These are phyloP conservation scores for Nyctereutes procyonoides DNA, from an alignment of 2,113 vertebrate species.

Conservation along the genomic window DNA sequence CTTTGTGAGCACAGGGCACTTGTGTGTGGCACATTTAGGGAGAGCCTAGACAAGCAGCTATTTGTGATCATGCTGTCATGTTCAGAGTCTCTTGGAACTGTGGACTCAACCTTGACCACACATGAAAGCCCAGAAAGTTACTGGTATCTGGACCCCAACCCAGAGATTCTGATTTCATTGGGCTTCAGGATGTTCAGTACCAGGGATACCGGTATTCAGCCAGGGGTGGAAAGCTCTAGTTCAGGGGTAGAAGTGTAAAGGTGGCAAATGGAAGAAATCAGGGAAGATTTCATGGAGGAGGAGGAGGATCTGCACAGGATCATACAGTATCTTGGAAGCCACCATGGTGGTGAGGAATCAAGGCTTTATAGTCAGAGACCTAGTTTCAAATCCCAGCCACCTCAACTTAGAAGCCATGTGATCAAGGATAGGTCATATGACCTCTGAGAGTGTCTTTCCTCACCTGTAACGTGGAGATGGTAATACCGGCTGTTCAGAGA, in stretches of 20 bases:
- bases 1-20: background rate
- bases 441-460: background rate
- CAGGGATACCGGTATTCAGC: background rate
- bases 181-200: background rate
- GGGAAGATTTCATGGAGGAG: background rate
- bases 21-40: background rate
- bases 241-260: background rate
- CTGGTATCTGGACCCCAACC: background rate
- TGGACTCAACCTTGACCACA: background rate
- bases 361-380: background rate
- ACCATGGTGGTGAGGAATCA: background rate
- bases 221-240: background rate
- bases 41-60: background rate
- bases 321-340: background rate
- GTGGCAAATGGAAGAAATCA: background rate
- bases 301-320: background rate
- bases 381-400: background rate
- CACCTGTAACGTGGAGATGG: rapidly evolving
- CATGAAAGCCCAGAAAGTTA: background rate
- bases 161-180: background rate
- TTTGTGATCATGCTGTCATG: background rate
- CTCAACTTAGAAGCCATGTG: background rate
- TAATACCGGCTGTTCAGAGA: background rate
- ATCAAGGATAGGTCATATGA: background rate
- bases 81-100: background rate